Conservation (phyloP, 2,113 vertebrate species). For the Geothlypis trichas region DNA sequence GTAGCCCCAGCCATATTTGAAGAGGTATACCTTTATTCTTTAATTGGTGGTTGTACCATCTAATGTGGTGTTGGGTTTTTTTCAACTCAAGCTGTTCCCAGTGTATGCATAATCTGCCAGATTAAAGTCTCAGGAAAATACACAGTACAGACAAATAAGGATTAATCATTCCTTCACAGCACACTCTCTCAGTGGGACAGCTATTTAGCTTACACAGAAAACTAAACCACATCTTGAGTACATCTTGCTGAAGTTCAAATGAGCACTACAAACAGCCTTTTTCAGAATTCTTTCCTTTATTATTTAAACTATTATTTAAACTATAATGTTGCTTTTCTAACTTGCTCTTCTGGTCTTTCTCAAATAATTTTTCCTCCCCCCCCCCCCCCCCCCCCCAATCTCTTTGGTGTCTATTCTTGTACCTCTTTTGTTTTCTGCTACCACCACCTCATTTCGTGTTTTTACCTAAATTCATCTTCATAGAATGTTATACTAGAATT, state of each 20-base stretch:
- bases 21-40: not conserved
- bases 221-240: not conserved
- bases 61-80: not conserved
- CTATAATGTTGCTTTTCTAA: not conserved
- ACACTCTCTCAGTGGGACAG: not conserved
- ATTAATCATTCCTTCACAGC: not conserved
- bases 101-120: accelerated
- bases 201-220: not conserved
- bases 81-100: not conserved
- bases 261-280: not conserved
- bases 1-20: not conserved
- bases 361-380: not conserved
- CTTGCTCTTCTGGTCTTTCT: not conserved
- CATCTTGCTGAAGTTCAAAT: not conserved
- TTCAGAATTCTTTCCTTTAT: not conserved
- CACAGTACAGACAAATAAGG: not conserved
- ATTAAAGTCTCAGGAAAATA: not conserved
- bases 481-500: not conserved
- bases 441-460: accelerated
- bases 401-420: not conserved
- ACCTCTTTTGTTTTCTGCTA: not conserved
- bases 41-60: not conserved
- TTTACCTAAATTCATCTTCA: not conserved
- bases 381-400: not conserved
- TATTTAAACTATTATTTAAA: not conserved